These are phyloP conservation scores for Sciurus niger DNA, from an alignment of 2,113 vertebrate genomes.

Conservation along the genomic window DNA sequence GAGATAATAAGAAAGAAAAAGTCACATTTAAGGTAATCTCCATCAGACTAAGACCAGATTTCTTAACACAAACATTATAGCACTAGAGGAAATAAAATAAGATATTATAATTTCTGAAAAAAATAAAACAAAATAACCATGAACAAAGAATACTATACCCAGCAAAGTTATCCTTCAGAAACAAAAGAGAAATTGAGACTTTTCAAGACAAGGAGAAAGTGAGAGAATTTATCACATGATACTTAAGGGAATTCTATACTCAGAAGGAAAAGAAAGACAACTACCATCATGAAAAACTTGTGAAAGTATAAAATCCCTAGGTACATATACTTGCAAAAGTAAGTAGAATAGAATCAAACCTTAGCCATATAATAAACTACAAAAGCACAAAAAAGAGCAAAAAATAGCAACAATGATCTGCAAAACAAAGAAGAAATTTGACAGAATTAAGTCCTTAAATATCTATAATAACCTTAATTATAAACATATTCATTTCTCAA, in stretches of 20 bases:
- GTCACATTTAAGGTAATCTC: not conserved
- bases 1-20: not conserved
- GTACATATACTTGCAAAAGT: not conserved
- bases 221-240: not conserved
- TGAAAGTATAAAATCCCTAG: not conserved
- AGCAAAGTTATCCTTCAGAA: not conserved
- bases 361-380: not conserved
- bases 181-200: not conserved
- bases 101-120: not conserved
- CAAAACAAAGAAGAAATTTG: not conserved
- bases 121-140: not conserved
- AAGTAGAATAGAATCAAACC: not conserved
- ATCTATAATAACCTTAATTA: not conserved
- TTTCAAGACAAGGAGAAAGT: not conserved
- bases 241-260: not conserved
- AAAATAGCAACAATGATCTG: not conserved
- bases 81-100: not conserved
- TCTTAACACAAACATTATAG: not conserved
- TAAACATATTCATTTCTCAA: not conserved
- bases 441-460: not conserved
- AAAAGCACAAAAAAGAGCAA: not conserved
- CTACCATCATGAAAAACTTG: not conserved
- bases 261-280: not conserved
- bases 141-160: not conserved
- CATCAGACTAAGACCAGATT: not conserved